Evolutionary conservation across 2,888 invertebrate genomes (phyloP), one percentile per base, ranked within the genome.

Genomic region (Steinernema carpocapsae): DNA sequence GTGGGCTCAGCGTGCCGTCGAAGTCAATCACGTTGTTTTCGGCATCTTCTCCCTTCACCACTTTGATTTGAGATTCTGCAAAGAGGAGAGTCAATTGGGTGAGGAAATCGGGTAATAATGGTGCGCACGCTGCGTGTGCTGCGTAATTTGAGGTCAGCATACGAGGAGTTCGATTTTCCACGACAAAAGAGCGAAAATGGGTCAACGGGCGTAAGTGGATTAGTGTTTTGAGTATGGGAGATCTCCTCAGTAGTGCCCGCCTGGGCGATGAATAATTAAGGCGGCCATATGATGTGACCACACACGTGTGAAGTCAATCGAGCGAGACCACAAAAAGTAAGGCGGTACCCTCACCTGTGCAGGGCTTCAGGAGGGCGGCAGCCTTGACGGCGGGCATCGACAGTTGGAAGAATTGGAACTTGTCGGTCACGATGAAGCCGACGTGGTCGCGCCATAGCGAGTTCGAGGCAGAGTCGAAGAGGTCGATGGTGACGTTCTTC

Each of bases 401-500:
- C 45, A 79, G 74, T 48, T 83, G 81, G 45, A 79, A 77, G 73
- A 81, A 82, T 32, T 81, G 79, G 42, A 80, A 75, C 7, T 83
- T 79, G 72, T 86, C 86, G 22, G 85, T 79, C 43, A 86, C 86
- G 48, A 87, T 81, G 79, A 86, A 86, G 71, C 86, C 86, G 72
- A 82, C 83, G 70, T 82, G 83, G 71, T 86, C 86, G 70, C 86
- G 79, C 79, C 83, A 73, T 1, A 64, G 70, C 14, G 75, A 70
- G 51, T 80, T 80, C 26, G 76, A 42, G 37, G 78, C 79, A 17
- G 83, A 84, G 74, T 85, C 83, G 72, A 84, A 86, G 4, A 85
- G 78, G 70, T 86, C 86, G 59, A 86, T 82, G 19, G 86, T 86
- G 46, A 87, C 81, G 76, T 86, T 86, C 77, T 86, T 86, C 79